A percentile compares a stretch with the other conserved stretches of the same genome.
phyloP scores from a whole-genome alignment of 2,888 invertebrate genomes.

The Parthenolecanium corni region DNA sequence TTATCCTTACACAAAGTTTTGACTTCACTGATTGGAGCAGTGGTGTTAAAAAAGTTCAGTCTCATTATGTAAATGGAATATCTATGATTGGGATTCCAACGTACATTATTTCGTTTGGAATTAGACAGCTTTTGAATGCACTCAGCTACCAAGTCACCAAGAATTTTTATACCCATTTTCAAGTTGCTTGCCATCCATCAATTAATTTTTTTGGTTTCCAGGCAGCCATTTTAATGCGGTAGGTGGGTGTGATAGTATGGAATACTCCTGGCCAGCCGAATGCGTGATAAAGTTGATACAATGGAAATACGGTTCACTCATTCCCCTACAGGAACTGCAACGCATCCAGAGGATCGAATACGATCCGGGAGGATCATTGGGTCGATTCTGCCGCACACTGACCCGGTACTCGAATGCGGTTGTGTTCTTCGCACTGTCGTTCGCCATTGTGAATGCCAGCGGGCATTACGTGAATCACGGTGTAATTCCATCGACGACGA shows the following conservation, averaged over 20 bases:
- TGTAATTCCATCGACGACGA: background rate
- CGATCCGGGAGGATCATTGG: conserved; percentile 19
- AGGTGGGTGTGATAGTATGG: background rate
- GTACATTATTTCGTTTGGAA: too few species aligned
- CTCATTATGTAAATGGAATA: too few species aligned
- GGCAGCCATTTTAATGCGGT: background rate
- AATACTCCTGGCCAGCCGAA: conserved; percentile 17
- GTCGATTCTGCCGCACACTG: conserved; percentile 10
- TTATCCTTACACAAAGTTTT: too few species aligned
- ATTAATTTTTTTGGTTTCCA: too few species aligned
- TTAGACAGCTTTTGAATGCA: too few species aligned
- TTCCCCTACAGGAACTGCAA: conserved; percentile 17
- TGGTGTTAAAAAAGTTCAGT: too few species aligned
- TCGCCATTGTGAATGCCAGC: conserved; percentile 22
- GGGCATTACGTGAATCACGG: conserved; percentile 22
- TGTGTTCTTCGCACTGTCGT: conserved; percentile 8
- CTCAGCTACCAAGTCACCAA: too few species aligned
- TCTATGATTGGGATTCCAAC: too few species aligned
- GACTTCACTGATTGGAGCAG: too few species aligned
- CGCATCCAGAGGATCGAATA: conserved; percentile 9
- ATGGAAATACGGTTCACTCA: conserved; percentile 20
- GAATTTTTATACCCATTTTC: too few species aligned
- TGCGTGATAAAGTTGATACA: conserved; percentile 16
- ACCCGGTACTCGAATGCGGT: conserved; percentile 19
- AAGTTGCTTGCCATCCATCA: too few species aligned